Evolutionary conservation across 2,797 vertebrate genomes (phyloP), one percentile per base, ranked within the genome.

Genomic region (Pelobates cultripes): DNA sequence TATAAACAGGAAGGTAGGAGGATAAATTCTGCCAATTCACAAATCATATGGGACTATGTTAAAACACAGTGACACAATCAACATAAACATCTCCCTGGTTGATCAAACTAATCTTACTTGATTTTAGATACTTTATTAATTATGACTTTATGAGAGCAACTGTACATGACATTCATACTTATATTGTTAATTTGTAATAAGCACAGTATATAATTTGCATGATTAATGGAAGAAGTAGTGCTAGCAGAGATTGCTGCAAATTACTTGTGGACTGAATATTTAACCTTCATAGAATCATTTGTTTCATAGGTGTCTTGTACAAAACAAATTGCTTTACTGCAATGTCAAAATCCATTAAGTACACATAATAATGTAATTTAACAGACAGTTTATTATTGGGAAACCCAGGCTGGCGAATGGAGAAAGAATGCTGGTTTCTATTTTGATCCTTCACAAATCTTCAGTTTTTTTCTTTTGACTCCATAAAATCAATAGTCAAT

Each of bases 191-290:
- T 75, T 63, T 70, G 43, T 17, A 70, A 51, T 67, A 70, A 63
- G 73, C 66, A 70, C 73, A 70, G 17, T 45, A 74, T 75, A 45
- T 63, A 81, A 81, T 70, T 81, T 70, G 70, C 55, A 75, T 75
- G 79, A 79, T 73, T 73, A 73, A 73, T 79, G 70, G 45, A 42
- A 73, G 43, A 73, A 43, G 60, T 43, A 55, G 17, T 43, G 66
- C 79, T 80, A 69, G 28, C 44, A 81, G 10, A 64, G 45, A 43
- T 51, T 75, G 15, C 9, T 70, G 53, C 10, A 80, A 69, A 75
- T 69, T 66, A 57, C 64, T 69, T 6, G 44, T 75, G 63, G 63
- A 61, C 28, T 68, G 28, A 75, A 72, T 79, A 79, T 79, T 79
- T 79, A 73, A 75, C 79, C 43, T 75, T 61, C 57, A 51, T 51